Evolutionary conservation across 2,113 vertebrate species (phyloP).

Genomic region (Rhinichthys klamathensis): DNA sequence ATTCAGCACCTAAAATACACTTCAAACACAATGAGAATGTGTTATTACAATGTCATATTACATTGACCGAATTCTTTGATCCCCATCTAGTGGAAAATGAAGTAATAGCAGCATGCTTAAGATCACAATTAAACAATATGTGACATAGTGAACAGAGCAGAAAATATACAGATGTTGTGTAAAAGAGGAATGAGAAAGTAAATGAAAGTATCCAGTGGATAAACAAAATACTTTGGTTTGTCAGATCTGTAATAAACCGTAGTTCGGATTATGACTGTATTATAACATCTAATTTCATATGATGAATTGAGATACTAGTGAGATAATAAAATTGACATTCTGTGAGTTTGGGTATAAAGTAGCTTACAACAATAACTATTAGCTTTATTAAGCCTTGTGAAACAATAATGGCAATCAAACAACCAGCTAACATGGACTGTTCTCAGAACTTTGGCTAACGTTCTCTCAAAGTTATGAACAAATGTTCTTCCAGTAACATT

Average conservation of each 20-base stretch:
- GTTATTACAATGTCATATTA: not conserved
- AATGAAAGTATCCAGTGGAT: not conserved
- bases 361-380: not conserved
- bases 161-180: not conserved
- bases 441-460: too few relatives aligned
- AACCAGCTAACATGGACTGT: too few relatives aligned
- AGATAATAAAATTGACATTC: not conserved
- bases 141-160: not conserved
- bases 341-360: not conserved
- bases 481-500: too few relatives aligned
- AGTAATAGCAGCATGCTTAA: not conserved
- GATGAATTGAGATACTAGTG: not conserved
- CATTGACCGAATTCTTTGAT: not conserved
- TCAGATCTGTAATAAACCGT: constrained; percentile 8
- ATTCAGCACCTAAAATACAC: constrained; percentile 12
- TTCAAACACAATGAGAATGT: not conserved
- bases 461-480: too few relatives aligned
- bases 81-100: constrained; percentile 26
- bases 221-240: constrained; percentile 12
- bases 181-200: not conserved
- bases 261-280: not conserved
- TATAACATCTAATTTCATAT: not conserved
- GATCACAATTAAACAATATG: not conserved
- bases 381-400: not conserved
- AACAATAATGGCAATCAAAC: not conserved